Percentiles rank a stretch among this genome's conserved stretches.
Evolutionary conservation across 2,113 vertebrate genomes (phyloP).

Genomic region (Mesoclemmys tuberculata): DNA sequence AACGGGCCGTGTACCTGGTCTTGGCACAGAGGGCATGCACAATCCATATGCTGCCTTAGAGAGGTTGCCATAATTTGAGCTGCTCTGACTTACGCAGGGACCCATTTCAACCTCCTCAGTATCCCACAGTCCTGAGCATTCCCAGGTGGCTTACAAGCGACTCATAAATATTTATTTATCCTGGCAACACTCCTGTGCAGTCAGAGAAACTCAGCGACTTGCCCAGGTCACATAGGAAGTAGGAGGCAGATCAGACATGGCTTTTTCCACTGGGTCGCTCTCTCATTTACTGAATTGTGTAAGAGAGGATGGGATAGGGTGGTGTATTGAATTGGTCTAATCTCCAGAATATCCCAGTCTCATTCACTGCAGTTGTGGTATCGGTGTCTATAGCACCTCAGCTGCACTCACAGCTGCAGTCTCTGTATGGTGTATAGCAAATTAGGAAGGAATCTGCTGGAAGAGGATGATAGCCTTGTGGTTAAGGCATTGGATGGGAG

Average conservation of each 20-base stretch:
- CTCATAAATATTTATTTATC: constrained; percentile 23
- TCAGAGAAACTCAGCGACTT: background rate
- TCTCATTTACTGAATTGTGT: accelerated
- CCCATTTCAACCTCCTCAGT: background rate
- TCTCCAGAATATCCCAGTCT: accelerated
- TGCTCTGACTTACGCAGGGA: background rate
- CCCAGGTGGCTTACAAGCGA: background rate
- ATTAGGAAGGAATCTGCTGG: background rate
- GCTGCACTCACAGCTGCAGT: accelerated
- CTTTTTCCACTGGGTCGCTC: background rate
- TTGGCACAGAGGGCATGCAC: background rate
- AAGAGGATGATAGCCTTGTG: background rate
- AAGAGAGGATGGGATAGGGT: background rate
- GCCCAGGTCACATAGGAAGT: constrained; percentile 28
- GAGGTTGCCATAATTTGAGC: background rate
- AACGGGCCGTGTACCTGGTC: background rate
- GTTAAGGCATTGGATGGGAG: background rate
- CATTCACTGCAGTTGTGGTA: accelerated
- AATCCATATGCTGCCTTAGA: background rate
- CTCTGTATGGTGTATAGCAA: accelerated
- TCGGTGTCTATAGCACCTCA: accelerated
- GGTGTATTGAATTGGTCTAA: background rate
- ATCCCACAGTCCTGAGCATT: background rate
- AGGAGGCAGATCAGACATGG: background rate
- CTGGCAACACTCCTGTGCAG: constrained; percentile 49